Percentiles rank a stretch among this genome's conserved stretches.
Evolutionary conservation across 1,140 invertebrate genomes (phyloP).

Genomic region (Drosophila mauritiana): DNA sequence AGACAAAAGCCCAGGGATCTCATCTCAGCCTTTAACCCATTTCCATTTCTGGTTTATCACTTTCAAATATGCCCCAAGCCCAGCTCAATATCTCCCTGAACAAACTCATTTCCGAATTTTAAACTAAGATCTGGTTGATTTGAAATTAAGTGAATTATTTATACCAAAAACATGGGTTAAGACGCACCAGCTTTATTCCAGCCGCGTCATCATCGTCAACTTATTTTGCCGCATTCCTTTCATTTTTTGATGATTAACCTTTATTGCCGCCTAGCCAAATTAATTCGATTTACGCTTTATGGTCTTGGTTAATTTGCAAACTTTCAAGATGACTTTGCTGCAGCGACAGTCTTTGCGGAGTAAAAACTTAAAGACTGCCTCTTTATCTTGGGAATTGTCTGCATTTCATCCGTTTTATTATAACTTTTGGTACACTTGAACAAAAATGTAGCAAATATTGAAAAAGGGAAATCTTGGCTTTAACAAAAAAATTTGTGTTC

Average conservation of each 20-base stretch:
- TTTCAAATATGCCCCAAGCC: background rate
- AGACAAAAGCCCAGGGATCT: constrained; percentile 52
- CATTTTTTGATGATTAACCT: constrained; percentile 33
- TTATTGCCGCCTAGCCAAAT: constrained; percentile 38
- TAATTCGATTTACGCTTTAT: constrained; percentile 69
- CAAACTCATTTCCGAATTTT: background rate
- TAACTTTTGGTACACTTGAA: constrained; percentile 7
- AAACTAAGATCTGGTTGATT: too few relatives aligned
- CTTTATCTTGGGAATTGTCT: background rate
- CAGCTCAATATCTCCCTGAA: too few relatives aligned
- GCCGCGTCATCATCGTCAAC: constrained; percentile 56
- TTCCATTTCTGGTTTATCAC: background rate
- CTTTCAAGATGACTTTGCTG: constrained; percentile 3
- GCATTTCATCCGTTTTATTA: constrained; percentile 5
- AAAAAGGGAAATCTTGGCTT: too few relatives aligned
- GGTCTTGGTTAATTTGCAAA: constrained; percentile 56
- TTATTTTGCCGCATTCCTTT: constrained; percentile 3
- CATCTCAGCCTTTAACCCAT: constrained; percentile 24
- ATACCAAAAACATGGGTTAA: constrained; percentile 8
- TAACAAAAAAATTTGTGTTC: too few relatives aligned
- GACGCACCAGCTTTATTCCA: constrained; percentile 12
- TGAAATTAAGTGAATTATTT: too few relatives aligned
- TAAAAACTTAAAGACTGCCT: background rate
- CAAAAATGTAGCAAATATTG: background rate
- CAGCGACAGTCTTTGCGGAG: background rate